Evolutionary conservation across 2,797 vertebrate species (phyloP), one percentile per base, ranked within the genome.

Genomic region (Sebastes matsubarae): DNA sequence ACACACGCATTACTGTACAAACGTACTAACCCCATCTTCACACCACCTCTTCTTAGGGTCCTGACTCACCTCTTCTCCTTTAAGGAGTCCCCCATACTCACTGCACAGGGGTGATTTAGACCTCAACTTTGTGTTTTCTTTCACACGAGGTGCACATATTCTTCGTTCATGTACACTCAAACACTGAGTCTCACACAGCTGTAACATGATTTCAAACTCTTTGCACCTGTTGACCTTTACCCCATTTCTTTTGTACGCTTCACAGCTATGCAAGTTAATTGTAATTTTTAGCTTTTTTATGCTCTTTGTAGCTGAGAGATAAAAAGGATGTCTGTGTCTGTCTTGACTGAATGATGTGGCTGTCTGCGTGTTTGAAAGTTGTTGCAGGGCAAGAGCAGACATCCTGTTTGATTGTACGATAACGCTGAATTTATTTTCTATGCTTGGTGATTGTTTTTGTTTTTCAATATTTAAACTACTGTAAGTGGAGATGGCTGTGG

Each of bases 241-340:
- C 72, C 30, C 1, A 2, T 75, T 91, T 92, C 57, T 88, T 91
- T 92, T 93, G 60, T 92, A 89, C 12, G 77, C 88, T 88, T 92
- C 87, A 89, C 85, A 88, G 89, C 94, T 95, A 95, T 95, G 94
- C 94, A 95, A 95, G 65, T 85, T 83, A 82, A 42, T 77, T 83
- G 82, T 87, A 11, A 55, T 82, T 79, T 89, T 68, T 63, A 68
- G 50, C 30, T 80, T 91, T 87, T 87, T 88, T 81, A 88, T 68
- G 80, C 85, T 84, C 63, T 84, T 90, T 84, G 64, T 81, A 65
- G 70, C 30, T 9, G 14, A 82, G 52, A 22, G 76, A 77, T 52
- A 1, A 58, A 82, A 84, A 32, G 64, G 77, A 68, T 85, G 84
- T 78, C 59, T 77, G 81, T 82, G 72, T 24, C 81, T 77, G 65